phyloP scores from a whole-genome alignment of 2,888 invertebrate genomes.

The Ypsolopha sequella region DNA sequence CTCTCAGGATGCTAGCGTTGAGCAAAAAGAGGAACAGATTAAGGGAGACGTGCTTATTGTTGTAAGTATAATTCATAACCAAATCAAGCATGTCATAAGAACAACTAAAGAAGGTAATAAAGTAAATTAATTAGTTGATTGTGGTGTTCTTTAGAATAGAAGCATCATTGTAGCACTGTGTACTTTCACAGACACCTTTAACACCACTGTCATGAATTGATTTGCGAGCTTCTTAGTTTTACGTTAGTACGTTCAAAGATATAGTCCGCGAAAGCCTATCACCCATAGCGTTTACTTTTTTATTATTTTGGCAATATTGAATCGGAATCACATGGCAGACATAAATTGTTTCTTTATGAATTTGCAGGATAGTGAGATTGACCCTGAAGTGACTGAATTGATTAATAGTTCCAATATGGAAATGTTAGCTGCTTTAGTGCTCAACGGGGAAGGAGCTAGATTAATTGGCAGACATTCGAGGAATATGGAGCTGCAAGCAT shows the following conservation, averaged over 20 bases:
- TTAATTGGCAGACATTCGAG: slow-evolving; percentile 77
- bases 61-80: slow-evolving; percentile 50
- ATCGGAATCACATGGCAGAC: slow-evolving; percentile 2
- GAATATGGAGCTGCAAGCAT: slow-evolving; percentile 86
- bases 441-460: slow-evolving; percentile 89
- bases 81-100: slow-evolving; percentile 29
- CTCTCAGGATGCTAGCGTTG: slow-evolving; percentile 61
- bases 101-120: slow-evolving; percentile 41
- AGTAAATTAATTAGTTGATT: slow-evolving; percentile 46
- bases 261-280: slow-evolving; percentile 36
- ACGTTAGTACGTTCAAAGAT: slow-evolving; percentile 17
- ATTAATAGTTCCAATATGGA: slow-evolving; percentile 87
- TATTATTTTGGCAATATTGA: slow-evolving; percentile 2
- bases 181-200: slow-evolving; percentile 52
- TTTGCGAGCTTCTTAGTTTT: slow-evolving; percentile 64
- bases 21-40: slow-evolving; percentile 42
- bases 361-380: slow-evolving; percentile 65
- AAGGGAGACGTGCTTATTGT: slow-evolving; percentile 50
- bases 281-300: slow-evolving; percentile 4
- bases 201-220: slow-evolving; percentile 56
- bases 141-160: slow-evolving; percentile 61
- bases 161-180: slow-evolving; percentile 57
- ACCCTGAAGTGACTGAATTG: slow-evolving; percentile 75
- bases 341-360: slow-evolving; percentile 9
- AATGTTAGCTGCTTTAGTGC: slow-evolving; percentile 87